A percentile compares a stretch with the other conserved stretches of the same genome.
These are phyloP conservation scores for Triplophysa tibetana DNA, from an alignment of 2,113 vertebrate species.

Conservation along the genomic window DNA sequence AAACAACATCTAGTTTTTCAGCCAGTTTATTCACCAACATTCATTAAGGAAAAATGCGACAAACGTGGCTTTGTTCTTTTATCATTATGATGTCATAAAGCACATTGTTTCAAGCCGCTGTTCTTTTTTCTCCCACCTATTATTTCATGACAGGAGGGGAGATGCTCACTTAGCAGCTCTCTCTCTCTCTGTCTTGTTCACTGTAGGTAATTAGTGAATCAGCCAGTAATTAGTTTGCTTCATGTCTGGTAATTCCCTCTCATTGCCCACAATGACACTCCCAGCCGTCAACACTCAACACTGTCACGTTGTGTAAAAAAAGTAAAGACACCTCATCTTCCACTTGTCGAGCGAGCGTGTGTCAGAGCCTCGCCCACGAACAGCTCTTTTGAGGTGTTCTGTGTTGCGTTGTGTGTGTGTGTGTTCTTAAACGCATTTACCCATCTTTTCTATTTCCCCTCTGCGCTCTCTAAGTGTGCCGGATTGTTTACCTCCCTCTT, in stretches of 20 bases:
- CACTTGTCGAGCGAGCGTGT: conserved; percentile 13
- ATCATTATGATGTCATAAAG: conserved; percentile 33
- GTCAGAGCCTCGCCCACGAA: conserved; percentile 48
- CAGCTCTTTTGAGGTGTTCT: conserved; percentile 44
- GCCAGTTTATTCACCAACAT: not conserved
- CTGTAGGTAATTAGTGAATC: conserved; percentile 50
- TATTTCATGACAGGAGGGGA: conserved; percentile 40
- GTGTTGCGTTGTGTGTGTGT: conserved; percentile 34
- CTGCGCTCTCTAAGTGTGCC: conserved; percentile 48
- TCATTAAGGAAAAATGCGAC: not conserved
- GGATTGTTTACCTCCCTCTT: conserved; percentile 50
- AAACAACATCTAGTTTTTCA: not conserved
- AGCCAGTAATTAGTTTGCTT: conserved; percentile 53
- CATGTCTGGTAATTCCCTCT: conserved; percentile 39
- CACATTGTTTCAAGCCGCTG: conserved; percentile 30
- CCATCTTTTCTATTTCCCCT: conserved; percentile 49
- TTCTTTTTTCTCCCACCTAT: conserved; percentile 33
- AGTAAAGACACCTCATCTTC: conserved; percentile 30
- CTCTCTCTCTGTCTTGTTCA: conserved; percentile 16
- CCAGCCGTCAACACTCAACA: conserved; percentile 48
- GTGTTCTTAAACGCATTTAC: conserved; percentile 53
- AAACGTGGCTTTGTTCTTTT: conserved; percentile 18
- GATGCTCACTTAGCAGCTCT: conserved; percentile 46
- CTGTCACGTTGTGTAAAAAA: conserved; percentile 27
- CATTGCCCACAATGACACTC: conserved; percentile 38